Conservation (phyloP, 2,113 vertebrate genomes). For the Mystacornis crossleyi region DNA sequence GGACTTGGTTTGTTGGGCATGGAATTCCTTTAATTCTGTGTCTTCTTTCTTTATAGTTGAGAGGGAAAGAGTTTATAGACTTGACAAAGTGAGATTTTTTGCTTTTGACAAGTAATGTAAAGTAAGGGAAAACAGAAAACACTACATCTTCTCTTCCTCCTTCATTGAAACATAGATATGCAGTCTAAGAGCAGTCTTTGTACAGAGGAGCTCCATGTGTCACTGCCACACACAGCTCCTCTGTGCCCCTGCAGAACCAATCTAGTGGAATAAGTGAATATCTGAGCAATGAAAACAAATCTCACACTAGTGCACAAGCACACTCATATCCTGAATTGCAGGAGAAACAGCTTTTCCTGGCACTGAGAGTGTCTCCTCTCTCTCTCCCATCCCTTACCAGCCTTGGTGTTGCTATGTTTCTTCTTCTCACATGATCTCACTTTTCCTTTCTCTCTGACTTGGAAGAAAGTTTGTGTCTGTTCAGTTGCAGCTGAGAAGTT, state of each 20-base stretch:
- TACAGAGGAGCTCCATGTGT: neutral
- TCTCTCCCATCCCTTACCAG: too few species aligned
- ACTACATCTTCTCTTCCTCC: neutral
- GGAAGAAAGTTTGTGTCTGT: too few species aligned
- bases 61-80: neutral
- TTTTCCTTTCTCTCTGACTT: too few species aligned
- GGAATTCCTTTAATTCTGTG: neutral
- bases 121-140: neutral
- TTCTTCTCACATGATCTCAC: too few species aligned
- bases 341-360: neutral
- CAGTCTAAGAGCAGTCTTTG: neutral
- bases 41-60: neutral
- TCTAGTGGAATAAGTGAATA: neutral
- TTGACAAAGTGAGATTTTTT: neutral
- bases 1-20: neutral
- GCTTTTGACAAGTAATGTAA: neutral
- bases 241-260: neutral
- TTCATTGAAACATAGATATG: neutral
- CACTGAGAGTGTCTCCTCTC: too few species aligned
- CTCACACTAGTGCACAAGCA: neutral
- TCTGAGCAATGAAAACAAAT: neutral
- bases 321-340: neutral
- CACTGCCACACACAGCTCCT: neutral
- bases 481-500: too few species aligned
- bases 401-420: too few species aligned